Evolutionary conservation across 2,888 invertebrate species (phyloP), one percentile per base, ranked within the genome.

Genomic region (Ganaspis brasiliensis): DNA sequence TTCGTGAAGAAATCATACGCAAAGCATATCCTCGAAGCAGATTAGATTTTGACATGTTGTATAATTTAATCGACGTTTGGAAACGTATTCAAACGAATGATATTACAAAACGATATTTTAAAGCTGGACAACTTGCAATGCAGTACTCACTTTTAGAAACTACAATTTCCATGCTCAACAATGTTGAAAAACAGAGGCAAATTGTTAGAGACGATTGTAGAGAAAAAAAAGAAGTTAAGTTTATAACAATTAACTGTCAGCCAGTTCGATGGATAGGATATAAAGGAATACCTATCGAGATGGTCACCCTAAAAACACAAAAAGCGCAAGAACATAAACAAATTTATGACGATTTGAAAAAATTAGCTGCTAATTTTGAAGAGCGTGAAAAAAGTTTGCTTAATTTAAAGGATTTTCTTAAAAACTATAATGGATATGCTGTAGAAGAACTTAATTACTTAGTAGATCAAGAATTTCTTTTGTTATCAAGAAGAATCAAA

Each of bases 241-340:
- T 96, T 86, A 92, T 97, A 57, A 94, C 94, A 80, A 93, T 94
- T 84, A 94, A 96, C 87, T 95, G 95, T 3, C 93, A 94, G 81
- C 96, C 98, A 0, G 93, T 96, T 56, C 94, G 94, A 75, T 97
- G 97, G 96, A 93, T 94, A 78, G 95, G 95, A 40, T 94, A 94
- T 84, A 95, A 96, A 86, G 95, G 95, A 21, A 93, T 92, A 78
- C 89, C 94, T 45, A 94, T 97, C 19, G 94, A 95, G 81, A 95
- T 98, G 95, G 96, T 97, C 83, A 96, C 97, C 0, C 89, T 96
- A 72, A 96, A 95, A 89, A 96, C 95, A 21, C 96, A 97, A 87
- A 94, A 95, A 85, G 97, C 96, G 16, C 94, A 95, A 72, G 95
- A 96, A 87, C 93, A 97, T 61, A 94, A 94, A 76, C 94, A 95